A percentile compares a stretch with the other conserved stretches of the same genome.
phyloP scores from a whole-genome alignment of 2,797 vertebrate species.

The Lates japonicus region DNA sequence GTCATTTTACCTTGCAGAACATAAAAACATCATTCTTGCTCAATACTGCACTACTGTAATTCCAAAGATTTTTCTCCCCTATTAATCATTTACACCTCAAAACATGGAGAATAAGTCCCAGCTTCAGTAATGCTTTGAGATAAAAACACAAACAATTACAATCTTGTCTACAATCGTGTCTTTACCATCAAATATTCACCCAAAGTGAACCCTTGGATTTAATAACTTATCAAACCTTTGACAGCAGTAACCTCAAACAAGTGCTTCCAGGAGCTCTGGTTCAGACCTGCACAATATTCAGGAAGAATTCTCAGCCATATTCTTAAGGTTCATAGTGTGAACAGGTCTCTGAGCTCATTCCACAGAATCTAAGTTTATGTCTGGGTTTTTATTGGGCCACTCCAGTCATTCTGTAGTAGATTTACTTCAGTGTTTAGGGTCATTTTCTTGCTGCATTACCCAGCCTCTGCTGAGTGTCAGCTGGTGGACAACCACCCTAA shows the following conservation, averaged over 20 bases:
- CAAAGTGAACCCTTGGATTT: not conserved
- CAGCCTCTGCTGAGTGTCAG: not conserved
- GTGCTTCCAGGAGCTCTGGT: too few species aligned
- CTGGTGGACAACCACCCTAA: not conserved
- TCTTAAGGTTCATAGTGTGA: not conserved
- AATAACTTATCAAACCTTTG: not conserved
- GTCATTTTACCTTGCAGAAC: too few species aligned
- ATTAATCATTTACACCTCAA: too few species aligned
- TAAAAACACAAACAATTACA: not conserved
- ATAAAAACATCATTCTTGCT: too few species aligned
- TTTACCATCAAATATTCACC: not conserved
- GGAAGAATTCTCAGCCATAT: not conserved
- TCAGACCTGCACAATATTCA: not conserved
- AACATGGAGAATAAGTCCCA: too few species aligned
- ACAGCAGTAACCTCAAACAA: too few species aligned
- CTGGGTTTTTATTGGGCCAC: not conserved
- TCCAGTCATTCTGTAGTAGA: not conserved
- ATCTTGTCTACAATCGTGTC: not conserved
- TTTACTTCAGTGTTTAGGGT: not conserved
- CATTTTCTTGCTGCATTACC: not conserved
- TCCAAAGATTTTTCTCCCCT: too few species aligned
- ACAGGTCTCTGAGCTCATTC: not conserved
- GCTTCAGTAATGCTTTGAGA: too few species aligned
- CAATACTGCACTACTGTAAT: too few species aligned
- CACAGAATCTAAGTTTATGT: not conserved